Evolutionary conservation across 2,797 vertebrate genomes (phyloP).

Genomic region (Aphelocoma californica): DNA sequence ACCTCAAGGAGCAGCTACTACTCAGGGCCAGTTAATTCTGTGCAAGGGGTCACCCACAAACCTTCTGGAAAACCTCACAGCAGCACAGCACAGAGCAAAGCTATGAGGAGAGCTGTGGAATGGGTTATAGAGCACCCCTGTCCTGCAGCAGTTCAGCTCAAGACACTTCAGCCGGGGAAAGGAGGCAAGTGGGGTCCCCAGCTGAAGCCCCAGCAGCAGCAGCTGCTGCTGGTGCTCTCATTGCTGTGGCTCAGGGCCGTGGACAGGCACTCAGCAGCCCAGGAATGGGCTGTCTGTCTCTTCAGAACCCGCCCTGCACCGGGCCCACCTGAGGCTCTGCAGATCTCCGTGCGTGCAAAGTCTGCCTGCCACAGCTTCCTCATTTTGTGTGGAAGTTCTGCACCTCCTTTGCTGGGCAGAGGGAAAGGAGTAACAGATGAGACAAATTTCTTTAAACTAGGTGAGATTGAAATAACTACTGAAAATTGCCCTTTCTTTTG

Average conservation of each 20-base stretch:
- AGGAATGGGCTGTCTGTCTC: neutral
- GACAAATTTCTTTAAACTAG: neutral
- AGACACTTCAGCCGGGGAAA: neutral
- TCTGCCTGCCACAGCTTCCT: neutral
- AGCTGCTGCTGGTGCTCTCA: neutral
- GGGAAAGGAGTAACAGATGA: neutral
- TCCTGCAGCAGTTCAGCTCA: neutral
- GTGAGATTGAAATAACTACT: neutral
- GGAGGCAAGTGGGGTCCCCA: neutral
- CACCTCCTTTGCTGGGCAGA: neutral
- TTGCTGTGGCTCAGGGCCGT: neutral
- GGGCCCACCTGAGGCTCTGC: neutral
- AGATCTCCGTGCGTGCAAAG: neutral
- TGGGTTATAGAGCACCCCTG: accelerated
- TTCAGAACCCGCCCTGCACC: neutral
- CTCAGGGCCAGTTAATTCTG: neutral
- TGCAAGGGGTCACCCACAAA: neutral
- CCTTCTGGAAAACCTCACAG: neutral
- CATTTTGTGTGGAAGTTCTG: neutral
- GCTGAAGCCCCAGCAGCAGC: neutral
- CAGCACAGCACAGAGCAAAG: neutral
- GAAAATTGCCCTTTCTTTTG: neutral
- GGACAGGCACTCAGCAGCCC: neutral
- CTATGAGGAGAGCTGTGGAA: neutral
- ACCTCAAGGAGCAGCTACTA: neutral